Evolutionary conservation across 2,113 vertebrate genomes (phyloP).

Genomic region (Nycticorax nycticorax): DNA sequence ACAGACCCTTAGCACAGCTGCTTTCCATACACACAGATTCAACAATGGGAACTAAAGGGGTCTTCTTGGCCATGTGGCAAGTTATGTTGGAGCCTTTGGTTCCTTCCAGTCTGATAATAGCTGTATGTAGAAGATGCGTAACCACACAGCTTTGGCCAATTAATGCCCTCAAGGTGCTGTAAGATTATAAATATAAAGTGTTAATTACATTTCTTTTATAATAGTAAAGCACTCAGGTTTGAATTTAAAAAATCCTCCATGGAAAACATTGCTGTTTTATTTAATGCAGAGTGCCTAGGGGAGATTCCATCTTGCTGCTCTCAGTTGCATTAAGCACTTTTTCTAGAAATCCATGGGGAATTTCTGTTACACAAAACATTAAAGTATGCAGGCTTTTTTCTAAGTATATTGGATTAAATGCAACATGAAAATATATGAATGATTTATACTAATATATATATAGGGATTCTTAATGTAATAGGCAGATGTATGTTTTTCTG

Average conservation of each 20-base stretch:
- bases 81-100: not conserved
- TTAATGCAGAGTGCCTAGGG: not conserved
- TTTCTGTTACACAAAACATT: not conserved
- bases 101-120: not conserved
- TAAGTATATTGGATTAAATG: not conserved
- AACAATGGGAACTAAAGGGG: not conserved
- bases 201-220: slow-evolving; percentile 13
- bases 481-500: not conserved
- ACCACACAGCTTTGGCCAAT: not conserved
- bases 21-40: not conserved
- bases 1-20: not conserved
- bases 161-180: not conserved
- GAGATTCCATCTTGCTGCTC: not conserved
- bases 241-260: not conserved
- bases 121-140: not conserved
- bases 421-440: not conserved
- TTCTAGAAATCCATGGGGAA: not conserved
- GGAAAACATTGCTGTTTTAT: slow-evolving; percentile 6
- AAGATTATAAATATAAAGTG: not conserved
- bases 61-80: not conserved
- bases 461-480: not conserved
- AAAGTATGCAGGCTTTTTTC: not conserved
- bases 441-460: not conserved
- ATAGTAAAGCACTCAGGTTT: not conserved
- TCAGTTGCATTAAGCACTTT: not conserved